A percentile compares a stretch with the other conserved stretches of the same genome.
Evolutionary conservation across 2,113 vertebrate species (phyloP).

Genomic region (Coptodon rendalli): DNA sequence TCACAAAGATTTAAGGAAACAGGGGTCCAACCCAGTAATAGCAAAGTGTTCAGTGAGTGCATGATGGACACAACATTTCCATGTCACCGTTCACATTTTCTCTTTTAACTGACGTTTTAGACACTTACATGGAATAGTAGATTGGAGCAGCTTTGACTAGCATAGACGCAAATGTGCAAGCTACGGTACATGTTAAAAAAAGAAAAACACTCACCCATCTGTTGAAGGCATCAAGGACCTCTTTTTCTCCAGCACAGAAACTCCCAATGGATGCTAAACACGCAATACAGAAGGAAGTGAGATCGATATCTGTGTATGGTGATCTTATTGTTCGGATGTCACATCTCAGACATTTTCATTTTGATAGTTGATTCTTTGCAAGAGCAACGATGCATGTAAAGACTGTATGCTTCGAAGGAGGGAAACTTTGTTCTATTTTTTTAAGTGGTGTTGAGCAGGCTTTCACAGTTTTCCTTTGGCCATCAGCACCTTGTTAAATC

Average conservation of each 20-base stretch:
- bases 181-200: not conserved
- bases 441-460: not conserved
- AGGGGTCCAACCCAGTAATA: not conserved
- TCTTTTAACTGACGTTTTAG: not conserved
- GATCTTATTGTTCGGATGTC: not conserved
- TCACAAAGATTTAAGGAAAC: not conserved
- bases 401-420: not conserved
- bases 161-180: not conserved
- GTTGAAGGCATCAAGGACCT: constrained; percentile 83
- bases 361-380: not conserved
- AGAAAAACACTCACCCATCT: constrained; percentile 80
- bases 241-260: constrained; percentile 68
- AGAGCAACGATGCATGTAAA: not conserved
- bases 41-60: not conserved
- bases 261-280: constrained; percentile 61
- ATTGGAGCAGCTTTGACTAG: not conserved
- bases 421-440: not conserved
- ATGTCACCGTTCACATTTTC: not conserved
- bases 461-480: not conserved
- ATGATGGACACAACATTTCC: not conserved
- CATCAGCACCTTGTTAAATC: not conserved
- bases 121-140: not conserved
- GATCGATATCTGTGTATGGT: not conserved
- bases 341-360: not conserved
- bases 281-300: not conserved